phyloP scores from a whole-genome alignment of 2,888 invertebrate genomes.

The Brenthis hecate region DNA sequence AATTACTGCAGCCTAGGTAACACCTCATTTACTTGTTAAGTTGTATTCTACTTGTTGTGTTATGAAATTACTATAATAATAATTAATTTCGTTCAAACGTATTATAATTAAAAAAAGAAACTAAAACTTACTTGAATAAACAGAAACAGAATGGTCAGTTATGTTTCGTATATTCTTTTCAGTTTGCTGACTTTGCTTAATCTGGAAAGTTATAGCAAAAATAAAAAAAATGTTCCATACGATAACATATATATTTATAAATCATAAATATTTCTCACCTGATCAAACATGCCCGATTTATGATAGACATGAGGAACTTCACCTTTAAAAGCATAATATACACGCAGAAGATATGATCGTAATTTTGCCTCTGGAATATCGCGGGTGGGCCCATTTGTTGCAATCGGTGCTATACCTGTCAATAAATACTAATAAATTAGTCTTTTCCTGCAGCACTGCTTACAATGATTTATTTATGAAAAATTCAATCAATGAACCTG shows the following conservation, averaged over 20 bases:
- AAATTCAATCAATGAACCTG: background rate
- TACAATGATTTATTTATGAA: background rate
- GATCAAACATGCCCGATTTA: conserved; percentile 62
- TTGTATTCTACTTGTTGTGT: too few species aligned
- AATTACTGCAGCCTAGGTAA: too few species aligned
- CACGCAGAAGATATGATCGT: conserved; percentile 92
- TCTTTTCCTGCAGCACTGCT: too few species aligned
- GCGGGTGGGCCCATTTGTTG: conserved; percentile 88
- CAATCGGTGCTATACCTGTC: conserved; percentile 84
- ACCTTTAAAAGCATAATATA: conserved; percentile 94
- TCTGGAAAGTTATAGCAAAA: conserved; percentile 52
- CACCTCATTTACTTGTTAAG: too few species aligned
- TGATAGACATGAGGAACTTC: conserved; percentile 88
- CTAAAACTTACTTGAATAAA: conserved; percentile 66
- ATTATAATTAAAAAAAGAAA: background rate
- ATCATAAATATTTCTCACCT: conserved; percentile 50
- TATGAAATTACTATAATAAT: too few species aligned
- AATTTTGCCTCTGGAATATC: conserved; percentile 89
- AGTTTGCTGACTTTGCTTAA: conserved; percentile 67
- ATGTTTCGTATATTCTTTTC: conserved; percentile 63
- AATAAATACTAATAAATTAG: conserved; percentile 27
- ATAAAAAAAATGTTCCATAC: background rate
- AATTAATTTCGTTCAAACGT: background rate
- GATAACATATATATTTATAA: background rate
- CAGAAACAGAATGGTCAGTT: conserved; percentile 60